These are phyloP conservation scores for Rotaria macrura DNA, from an alignment of 2,888 invertebrate species.

Conservation along the genomic window DNA sequence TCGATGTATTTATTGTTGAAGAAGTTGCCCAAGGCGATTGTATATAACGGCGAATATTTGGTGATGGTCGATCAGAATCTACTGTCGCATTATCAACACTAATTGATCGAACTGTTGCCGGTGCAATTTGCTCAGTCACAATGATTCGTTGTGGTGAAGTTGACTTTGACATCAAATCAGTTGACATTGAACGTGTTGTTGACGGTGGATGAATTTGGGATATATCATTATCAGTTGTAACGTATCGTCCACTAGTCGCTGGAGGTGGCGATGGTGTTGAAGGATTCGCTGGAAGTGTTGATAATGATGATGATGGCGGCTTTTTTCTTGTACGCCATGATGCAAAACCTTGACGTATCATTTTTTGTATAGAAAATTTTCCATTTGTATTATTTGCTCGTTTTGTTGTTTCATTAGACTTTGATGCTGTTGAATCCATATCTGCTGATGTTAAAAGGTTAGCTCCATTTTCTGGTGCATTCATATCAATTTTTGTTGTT, in stretches of 20 bases:
- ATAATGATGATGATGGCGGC: neutral
- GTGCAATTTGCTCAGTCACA: neutral
- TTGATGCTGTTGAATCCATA: neutral
- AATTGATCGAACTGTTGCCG: neutral
- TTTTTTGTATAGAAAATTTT: slow-evolving; percentile 21
- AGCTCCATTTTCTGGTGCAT: neutral
- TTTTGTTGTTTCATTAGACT: neutral
- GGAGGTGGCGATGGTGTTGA: neutral
- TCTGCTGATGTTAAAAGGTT: neutral
- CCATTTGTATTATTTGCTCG: neutral
- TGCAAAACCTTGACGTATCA: slow-evolving; percentile 18
- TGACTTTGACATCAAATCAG: neutral
- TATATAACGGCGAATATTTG: neutral
- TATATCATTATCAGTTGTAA: neutral
- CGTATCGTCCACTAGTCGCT: neutral
- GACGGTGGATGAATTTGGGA: neutral
- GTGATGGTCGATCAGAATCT: neutral
- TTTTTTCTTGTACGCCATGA: slow-evolving; percentile 14
- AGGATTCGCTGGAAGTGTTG: neutral
- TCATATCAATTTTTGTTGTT: neutral
- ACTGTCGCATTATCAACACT: neutral
- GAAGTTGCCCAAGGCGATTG: slow-evolving; percentile 6
- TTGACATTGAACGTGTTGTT: neutral
- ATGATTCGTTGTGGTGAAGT: slow-evolving; percentile 1
- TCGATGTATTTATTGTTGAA: neutral